Evolutionary conservation across 1,140 invertebrate genomes (phyloP).

Genomic region (Ditylenchus dipsaci): DNA sequence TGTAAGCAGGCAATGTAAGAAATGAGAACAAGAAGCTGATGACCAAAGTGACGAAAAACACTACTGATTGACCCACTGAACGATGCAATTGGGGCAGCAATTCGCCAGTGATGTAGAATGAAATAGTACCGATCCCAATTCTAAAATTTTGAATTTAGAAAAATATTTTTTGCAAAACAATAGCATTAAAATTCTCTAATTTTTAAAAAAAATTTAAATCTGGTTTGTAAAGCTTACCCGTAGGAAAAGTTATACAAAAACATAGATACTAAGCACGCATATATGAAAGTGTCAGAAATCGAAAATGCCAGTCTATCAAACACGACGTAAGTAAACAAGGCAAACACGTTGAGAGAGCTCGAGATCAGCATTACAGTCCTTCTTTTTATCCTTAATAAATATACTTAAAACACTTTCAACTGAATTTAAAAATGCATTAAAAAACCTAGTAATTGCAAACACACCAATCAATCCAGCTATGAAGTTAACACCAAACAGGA

Average conservation of each 20-base stretch:
- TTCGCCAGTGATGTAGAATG: slow-evolving; percentile 50
- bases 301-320: neutral
- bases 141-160: slow-evolving; percentile 30
- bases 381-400: neutral
- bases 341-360: neutral
- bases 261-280: neutral
- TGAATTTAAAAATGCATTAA: no score
- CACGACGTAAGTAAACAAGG: neutral
- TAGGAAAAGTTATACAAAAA: neutral
- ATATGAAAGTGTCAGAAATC: neutral
- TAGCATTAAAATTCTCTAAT: no score
- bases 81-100: slow-evolving; percentile 46
- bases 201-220: no score
- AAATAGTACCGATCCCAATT: slow-evolving; percentile 45
- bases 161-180: no score
- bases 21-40: slow-evolving; percentile 50
- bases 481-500: neutral
- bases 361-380: neutral
- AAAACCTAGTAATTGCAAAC: neutral
- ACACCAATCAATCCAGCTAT: neutral
- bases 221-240: neutral
- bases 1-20: slow-evolving; percentile 44
- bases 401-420: no score
- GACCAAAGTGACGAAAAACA: slow-evolving; percentile 47
- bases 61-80: slow-evolving; percentile 53